Base-by-base conservation (phyloP, 2,888 invertebrate species). In the Drosophila colorata region DNA sequence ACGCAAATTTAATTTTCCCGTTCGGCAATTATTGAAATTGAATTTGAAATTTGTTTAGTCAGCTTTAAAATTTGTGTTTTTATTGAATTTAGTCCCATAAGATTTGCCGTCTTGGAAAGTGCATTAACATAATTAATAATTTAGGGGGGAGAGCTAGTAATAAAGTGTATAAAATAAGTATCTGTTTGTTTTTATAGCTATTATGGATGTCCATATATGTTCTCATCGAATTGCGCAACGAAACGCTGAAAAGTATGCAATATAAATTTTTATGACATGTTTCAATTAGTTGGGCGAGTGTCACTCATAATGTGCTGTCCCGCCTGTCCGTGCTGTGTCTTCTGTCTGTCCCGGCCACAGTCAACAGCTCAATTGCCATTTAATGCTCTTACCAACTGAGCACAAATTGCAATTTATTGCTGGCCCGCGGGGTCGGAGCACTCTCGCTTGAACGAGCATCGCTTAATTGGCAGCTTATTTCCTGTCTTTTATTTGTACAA, bases 231-330 rank as follows among this genome's bases (percentile, higher is more conserved):
- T 28, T 28, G 49, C 28, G 49, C 52, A 41, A 18, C 47, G 67
- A 56, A 59, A 4, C 8, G 74, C 85, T 60, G 59, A 55, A 72
- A 82, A 81, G 74, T 81, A 81, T 82, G 81, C 85, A 76, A 80
- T 71, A 78, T 70, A 66, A 69, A 53, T 60, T 66, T 58, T 78
- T 65, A 84, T 35, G 69, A 58, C 51, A 28, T 28, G 60, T 58
- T 63, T 65, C 55, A 65, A 64, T 61, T 71, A 58, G 41, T n/a
- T 14, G 53, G 18, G 14, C 23, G 25, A 51, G 33, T 25, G 40
- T 57, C 37, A 41, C 9, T 28, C 44, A 47, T 23, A 46, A 49
- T 58, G 31, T 59, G 16, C 25, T 20, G 47, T 14, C 16, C 16
- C 1, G 37, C 16, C 14, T 1, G 31, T 31, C 31, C 11, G 33